Conservation (phyloP, 1,140 invertebrate genomes). For the Drosophila ohnishii region DNA sequence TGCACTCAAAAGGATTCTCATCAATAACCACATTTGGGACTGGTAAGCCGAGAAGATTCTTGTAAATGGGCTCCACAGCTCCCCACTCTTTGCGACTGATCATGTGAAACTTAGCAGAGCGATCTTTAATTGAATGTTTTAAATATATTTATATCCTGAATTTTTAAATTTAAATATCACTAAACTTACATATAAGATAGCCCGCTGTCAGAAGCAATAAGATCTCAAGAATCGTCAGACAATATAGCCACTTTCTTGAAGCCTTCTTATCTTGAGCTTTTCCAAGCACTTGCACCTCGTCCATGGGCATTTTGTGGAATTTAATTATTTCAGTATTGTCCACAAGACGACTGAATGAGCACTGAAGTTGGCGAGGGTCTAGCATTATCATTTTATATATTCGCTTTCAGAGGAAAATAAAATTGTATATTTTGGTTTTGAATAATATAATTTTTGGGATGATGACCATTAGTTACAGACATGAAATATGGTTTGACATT, state of each 20-base stretch:
- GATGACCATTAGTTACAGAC: background rate
- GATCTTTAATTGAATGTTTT: constrained; percentile 6
- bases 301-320: background rate
- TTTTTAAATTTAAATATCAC: too few relatives aligned
- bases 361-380: background rate
- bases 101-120: constrained; percentile 31
- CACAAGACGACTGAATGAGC: background rate
- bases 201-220: background rate
- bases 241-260: background rate
- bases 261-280: background rate
- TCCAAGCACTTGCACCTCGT: background rate
- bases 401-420: background rate
- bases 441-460: background rate
- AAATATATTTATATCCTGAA: background rate
- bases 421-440: background rate
- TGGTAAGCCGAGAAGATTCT: constrained; percentile 79
- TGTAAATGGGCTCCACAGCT: constrained; percentile 84
- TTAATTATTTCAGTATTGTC: background rate
- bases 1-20: constrained; percentile 84
- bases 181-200: background rate
- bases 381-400: background rate
- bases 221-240: background rate
- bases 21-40: constrained; percentile 84
- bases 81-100: constrained; percentile 85
- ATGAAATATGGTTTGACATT: background rate